phyloP scores from a whole-genome alignment of 2,797 vertebrate genomes.

The Macropodus opercularis region DNA sequence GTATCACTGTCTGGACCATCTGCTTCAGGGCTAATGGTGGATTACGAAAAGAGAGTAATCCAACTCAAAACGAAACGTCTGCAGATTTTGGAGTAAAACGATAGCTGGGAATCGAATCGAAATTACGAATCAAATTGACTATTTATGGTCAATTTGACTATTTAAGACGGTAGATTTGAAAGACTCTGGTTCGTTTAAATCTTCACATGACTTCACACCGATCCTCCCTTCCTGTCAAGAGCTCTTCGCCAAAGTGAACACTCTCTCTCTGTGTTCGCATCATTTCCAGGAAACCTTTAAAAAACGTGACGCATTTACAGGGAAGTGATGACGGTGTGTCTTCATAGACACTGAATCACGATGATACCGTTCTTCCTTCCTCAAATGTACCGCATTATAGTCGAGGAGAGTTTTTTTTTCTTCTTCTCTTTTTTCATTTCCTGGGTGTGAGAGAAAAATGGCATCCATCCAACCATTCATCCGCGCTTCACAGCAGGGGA shows the following conservation, averaged over 20 bases:
- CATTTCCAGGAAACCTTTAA: conserved; percentile 40
- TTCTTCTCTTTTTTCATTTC: neutral
- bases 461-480: conserved; percentile 14
- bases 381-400: neutral
- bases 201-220: conserved; percentile 28
- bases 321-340: neutral
- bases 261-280: conserved; percentile 26
- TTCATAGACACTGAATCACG: conserved; percentile 34
- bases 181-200: no score
- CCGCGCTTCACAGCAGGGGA: neutral
- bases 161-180: neutral
- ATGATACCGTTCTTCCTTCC: neutral
- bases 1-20: conserved; percentile 4
- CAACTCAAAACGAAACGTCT: no score
- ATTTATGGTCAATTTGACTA: no score
- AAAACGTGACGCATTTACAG: neutral
- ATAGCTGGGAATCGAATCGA: no score
- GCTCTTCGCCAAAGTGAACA: no score
- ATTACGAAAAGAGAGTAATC: neutral
- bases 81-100: no score
- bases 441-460: conserved; percentile 10
- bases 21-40: neutral
- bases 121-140: no score
- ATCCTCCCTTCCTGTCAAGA: conserved; percentile 39
- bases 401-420: conserved; percentile 1